phyloP scores from a whole-genome alignment of 2,113 vertebrate genomes.

The Dunckerocampus dactyliophorus region DNA sequence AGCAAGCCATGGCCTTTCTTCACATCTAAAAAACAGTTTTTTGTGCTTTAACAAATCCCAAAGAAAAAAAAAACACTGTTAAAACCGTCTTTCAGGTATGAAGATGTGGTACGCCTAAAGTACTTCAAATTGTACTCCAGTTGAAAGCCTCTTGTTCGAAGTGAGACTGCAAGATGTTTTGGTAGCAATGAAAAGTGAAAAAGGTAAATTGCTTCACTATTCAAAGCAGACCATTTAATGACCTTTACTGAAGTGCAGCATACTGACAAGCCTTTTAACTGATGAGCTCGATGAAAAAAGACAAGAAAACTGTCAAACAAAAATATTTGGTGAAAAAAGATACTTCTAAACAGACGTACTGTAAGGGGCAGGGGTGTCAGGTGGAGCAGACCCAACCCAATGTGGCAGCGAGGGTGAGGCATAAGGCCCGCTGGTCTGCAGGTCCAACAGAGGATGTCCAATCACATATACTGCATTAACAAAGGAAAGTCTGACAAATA shows the following conservation, averaged over 20 bases:
- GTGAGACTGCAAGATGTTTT: constrained; percentile 1
- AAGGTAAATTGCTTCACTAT: constrained; percentile 3
- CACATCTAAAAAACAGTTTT: background rate
- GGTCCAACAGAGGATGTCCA: no score
- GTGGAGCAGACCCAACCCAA: no score
- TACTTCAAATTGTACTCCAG: background rate
- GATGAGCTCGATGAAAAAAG: background rate
- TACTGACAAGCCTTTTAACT: background rate
- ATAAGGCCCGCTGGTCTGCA: no score
- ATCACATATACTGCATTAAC: no score
- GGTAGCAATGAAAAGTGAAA: background rate
- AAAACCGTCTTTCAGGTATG: background rate
- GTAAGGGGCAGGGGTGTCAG: no score
- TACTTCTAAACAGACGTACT: no score
- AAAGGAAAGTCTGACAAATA: no score
- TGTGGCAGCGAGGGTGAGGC: no score
- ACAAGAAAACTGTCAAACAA: constrained; percentile 1
- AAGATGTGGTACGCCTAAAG: background rate
- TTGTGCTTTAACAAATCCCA: background rate
- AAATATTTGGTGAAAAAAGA: no score
- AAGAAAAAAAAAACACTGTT: background rate
- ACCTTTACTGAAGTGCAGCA: background rate
- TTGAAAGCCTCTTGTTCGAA: constrained; percentile 10
- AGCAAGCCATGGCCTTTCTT: background rate
- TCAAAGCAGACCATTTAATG: constrained; percentile 12